A percentile compares a stretch with the other conserved stretches of the same genome.
Evolutionary conservation across 2,113 vertebrate species (phyloP).

Genomic region (Microcebus lehilahytsara): DNA sequence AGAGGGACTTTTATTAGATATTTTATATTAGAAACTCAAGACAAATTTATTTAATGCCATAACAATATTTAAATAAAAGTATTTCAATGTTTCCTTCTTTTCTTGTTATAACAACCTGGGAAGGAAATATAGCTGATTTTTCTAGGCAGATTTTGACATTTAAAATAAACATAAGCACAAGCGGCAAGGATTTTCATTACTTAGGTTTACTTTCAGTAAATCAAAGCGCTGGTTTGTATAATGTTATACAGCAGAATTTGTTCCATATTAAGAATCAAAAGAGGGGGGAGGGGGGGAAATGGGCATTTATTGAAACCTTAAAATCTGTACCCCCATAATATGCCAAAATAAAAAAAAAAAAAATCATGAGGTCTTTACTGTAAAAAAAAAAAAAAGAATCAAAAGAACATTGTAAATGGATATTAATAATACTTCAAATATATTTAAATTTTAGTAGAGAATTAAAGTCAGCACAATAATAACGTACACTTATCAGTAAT

Average conservation of each 20-base stretch:
- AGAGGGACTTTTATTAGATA: constrained; percentile 16
- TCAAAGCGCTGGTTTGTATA: neutral
- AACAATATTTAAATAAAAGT: constrained; percentile 26
- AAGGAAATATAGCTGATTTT: constrained; percentile 29
- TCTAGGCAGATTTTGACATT: constrained; percentile 49
- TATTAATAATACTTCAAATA: constrained; percentile 40
- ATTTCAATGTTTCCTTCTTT: constrained; percentile 17
- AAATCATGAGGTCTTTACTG: too few species aligned
- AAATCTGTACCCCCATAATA: too few species aligned
- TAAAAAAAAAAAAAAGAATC: too few species aligned
- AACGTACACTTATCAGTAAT: neutral
- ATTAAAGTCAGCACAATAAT: constrained; percentile 34
- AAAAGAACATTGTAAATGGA: constrained; percentile 36
- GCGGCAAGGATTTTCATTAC: constrained; percentile 50
- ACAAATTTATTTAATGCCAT: constrained; percentile 30
- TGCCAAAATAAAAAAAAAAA: too few species aligned
- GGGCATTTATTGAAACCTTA: too few species aligned
- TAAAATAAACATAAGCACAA: constrained; percentile 28
- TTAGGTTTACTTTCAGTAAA: constrained; percentile 45
- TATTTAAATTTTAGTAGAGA: constrained; percentile 34
- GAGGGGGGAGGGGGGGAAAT: too few species aligned
- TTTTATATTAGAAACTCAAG: constrained; percentile 39
- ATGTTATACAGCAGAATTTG: constrained; percentile 42
- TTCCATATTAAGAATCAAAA: constrained; percentile 44
- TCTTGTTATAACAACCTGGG: neutral